Percentiles rank a stretch among this genome's conserved stretches.
Conservation (phyloP, 2,113 vertebrate genomes). For the Caretta caretta region DNA sequence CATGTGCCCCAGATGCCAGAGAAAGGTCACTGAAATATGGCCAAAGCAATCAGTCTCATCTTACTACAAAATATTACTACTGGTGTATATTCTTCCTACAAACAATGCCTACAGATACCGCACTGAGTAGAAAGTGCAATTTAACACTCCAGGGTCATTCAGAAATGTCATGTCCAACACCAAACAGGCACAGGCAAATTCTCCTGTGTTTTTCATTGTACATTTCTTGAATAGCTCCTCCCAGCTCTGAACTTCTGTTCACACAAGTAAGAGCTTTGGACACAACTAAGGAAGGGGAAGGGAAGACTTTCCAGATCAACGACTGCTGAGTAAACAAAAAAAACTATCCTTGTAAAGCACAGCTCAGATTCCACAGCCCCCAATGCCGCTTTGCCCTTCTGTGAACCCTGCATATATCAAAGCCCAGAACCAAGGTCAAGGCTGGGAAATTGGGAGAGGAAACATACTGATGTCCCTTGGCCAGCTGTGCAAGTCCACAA, state of each 20-base stretch:
- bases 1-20: neutral
- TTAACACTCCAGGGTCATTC: neutral
- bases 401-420: neutral
- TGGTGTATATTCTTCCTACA: neutral
- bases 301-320: constrained; percentile 42
- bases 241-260: constrained; percentile 9
- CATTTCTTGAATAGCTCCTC: neutral
- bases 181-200: neutral
- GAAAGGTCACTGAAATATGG: neutral
- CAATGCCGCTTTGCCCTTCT: constrained; percentile 24
- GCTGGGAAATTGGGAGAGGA: constrained; percentile 51
- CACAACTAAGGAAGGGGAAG: constrained; percentile 43
- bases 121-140: neutral
- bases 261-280: constrained; percentile 56
- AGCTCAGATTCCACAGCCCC: neutral
- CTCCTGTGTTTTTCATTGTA: neutral
- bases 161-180: neutral
- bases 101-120: neutral
- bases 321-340: constrained; percentile 30
- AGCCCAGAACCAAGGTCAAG: constrained; percentile 46
- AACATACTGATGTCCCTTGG: neutral
- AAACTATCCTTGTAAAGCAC: constrained; percentile 5
- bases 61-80: neutral
- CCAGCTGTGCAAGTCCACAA: neutral
- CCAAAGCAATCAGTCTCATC: neutral